Evolutionary conservation across 2,113 vertebrate genomes (phyloP).

Genomic region (Dinomys branickii): DNA sequence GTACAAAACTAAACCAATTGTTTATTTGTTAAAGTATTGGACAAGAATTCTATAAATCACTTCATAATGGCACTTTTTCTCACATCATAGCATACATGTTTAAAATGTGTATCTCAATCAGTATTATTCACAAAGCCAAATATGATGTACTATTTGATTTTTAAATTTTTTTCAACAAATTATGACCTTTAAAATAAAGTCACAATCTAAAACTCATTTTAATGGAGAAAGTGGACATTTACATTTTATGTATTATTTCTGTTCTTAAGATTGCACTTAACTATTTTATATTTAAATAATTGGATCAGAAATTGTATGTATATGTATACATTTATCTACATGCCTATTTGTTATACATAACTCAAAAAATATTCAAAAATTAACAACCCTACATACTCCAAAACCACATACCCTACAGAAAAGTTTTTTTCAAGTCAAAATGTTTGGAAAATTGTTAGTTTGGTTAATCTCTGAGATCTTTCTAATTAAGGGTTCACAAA

Average conservation of each 20-base stretch:
- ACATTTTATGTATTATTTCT: slow-evolving; percentile 23
- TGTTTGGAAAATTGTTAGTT: not conserved
- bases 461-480: not conserved
- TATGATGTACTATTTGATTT: not conserved
- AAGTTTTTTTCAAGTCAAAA: not conserved
- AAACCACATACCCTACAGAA: not conserved
- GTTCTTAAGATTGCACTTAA: not conserved
- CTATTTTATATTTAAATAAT: slow-evolving; percentile 1
- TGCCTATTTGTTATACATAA: not conserved
- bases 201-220: not conserved
- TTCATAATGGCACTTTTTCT: not conserved
- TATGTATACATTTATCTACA: not conserved
- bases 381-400: not conserved
- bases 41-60: not conserved
- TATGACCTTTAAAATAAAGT: slow-evolving; percentile 36
- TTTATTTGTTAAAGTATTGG: not conserved
- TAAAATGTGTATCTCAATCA: slow-evolving; percentile 7
- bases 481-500: slow-evolving; percentile 7
- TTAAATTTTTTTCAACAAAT: slow-evolving; percentile 4
- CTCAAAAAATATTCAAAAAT: slow-evolving; percentile 23
- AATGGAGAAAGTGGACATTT: not conserved
- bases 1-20: not conserved
- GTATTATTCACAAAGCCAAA: not conserved
- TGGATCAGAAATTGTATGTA: not conserved
- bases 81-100: not conserved